phyloP scores from a whole-genome alignment of 2,888 invertebrate species.

The Meloe dianella region DNA sequence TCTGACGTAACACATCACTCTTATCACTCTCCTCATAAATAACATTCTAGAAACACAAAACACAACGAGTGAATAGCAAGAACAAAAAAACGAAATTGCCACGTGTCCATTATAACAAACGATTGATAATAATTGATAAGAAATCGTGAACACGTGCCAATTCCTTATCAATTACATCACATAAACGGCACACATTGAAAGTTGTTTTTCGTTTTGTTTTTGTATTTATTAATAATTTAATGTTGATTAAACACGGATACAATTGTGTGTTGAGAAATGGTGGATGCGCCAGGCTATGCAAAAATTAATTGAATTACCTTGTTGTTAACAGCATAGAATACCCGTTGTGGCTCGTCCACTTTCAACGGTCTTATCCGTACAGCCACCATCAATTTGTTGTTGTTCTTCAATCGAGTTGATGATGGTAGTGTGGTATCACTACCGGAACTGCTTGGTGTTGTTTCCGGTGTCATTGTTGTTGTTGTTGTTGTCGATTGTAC shows the following conservation, averaged over 20 bases:
- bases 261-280: background rate
- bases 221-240: no score
- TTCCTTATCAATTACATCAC: no score
- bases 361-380: conserved; percentile 87
- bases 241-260: no score
- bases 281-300: background rate
- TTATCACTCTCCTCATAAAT: conserved; percentile 70
- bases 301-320: conserved; percentile 65
- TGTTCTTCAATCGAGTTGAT: conserved; percentile 47
- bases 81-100: no score
- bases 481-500: no score
- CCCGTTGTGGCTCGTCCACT: conserved; percentile 75
- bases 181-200: no score
- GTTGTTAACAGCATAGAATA: conserved; percentile 78
- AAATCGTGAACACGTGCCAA: no score
- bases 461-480: conserved; percentile 53
- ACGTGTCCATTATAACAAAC: no score
- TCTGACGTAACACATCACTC: conserved; percentile 71
- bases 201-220: no score
- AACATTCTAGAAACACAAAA: conserved; percentile 64
- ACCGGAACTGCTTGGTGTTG: conserved; percentile 58
- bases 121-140: no score
- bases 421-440: conserved; percentile 53
- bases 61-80: no score
- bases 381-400: conserved; percentile 70